Evolutionary conservation across 2,113 vertebrate species (phyloP), one percentile per base, ranked within the genome.

Genomic region (Aegithalos caudatus): DNA sequence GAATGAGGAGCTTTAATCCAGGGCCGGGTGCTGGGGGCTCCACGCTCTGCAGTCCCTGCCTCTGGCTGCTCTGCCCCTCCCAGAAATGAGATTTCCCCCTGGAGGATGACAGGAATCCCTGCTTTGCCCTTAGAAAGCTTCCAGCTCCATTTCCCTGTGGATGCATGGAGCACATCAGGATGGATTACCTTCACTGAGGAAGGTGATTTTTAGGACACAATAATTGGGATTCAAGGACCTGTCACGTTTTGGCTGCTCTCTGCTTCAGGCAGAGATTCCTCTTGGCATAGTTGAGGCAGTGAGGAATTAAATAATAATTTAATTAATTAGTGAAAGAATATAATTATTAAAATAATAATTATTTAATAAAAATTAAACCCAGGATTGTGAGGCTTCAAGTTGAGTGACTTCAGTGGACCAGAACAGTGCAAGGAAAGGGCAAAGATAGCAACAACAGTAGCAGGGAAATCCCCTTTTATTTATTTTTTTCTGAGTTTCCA

Each of bases 81-180:
- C 53, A 15, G 4, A 44, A 15, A 11, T 0, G 1, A 37, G 21
- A 25, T n/a, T 44, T 27, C 3, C 14, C 15, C 53, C 48, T 8
- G 22, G 1, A 2, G 44, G 15, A 3, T 6, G 29, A 1, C 29
- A 33, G 23, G 14, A 18, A 16, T 47, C 15, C 45, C 37, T 37
- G 40, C 12, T 6, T 0, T 6, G 11, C 50, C 56, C 51, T 54
- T 18, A 10, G 69, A 14, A 40, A n/a, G 5, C 29, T 24, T 7
- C 21, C 67, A 90, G 51, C n/a, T 24, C 53, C 3, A 1, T 16
- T 40, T 40, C 53, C 48, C 18, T 1, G 1, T 2, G 25, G 53
- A 10, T 40, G 31, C 29, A 1, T 0, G 4, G 44, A 35, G 37
- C 27, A 20, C 7, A 0, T 3, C 4, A 1, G n/a, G 45, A 3